Percentiles rank a stretch among this genome's conserved stretches.
Evolutionary conservation across 1,140 invertebrate species (phyloP).

Genomic region (Eufriesea mexicana): DNA sequence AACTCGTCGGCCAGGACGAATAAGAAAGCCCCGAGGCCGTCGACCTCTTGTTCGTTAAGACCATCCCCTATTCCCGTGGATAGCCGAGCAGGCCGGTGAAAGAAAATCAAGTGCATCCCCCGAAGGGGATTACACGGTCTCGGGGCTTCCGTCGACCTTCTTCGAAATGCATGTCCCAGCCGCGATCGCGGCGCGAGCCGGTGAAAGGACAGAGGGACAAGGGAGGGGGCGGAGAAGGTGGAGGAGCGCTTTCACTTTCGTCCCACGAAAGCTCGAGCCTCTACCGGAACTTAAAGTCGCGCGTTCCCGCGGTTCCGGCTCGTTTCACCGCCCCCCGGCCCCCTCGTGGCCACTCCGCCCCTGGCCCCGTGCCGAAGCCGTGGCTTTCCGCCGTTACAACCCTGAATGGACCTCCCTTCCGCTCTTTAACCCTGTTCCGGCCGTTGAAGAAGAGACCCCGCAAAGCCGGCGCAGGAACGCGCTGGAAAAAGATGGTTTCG

Average conservation of each 20-base stretch:
- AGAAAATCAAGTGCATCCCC: slow-evolving; percentile 55
- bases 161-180: slow-evolving; percentile 44
- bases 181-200: slow-evolving; percentile 21
- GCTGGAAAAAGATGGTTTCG: background rate
- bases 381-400: background rate
- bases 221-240: background rate
- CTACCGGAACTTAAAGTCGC: slow-evolving; percentile 39
- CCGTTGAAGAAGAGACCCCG: background rate
- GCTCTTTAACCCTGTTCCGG: slow-evolving; percentile 26
- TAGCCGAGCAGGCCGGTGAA: background rate
- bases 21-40: background rate
- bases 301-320: slow-evolving; percentile 8
- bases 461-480: background rate
- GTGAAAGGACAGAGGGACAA: slow-evolving; percentile 21
- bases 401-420: background rate
- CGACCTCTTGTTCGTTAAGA: slow-evolving; percentile 11
- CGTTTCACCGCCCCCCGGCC: background rate
- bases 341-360: background rate
- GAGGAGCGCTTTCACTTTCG: slow-evolving; percentile 51
- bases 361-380: slow-evolving; percentile 1
- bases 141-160: slow-evolving; percentile 43
- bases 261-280: background rate
- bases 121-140: slow-evolving; percentile 34
- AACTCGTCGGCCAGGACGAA: background rate
- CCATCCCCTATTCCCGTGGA: background rate